Evolutionary conservation across 2,113 vertebrate genomes (phyloP).

Genomic region (human): GRCh38 chr2:49050001-49050500

Average conservation of each 20-base stretch:
- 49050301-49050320: slow-evolving; percentile 10
- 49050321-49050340: background rate
- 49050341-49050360: background rate
- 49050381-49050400: background rate
- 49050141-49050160: slow-evolving; percentile 53
- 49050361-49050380: background rate
- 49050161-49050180: slow-evolving; percentile 50
- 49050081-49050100: slow-evolving; percentile 56
- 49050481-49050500: background rate
- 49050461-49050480: background rate
- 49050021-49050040: slow-evolving; percentile 39
- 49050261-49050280: background rate
- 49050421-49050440: background rate
- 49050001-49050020: slow-evolving; percentile 64
- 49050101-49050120: slow-evolving; percentile 62
- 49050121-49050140: slow-evolving; percentile 61
- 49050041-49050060: slow-evolving; percentile 59
- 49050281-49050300: background rate
- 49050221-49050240: slow-evolving; percentile 58
- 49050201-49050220: slow-evolving; percentile 25
- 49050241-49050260: background rate
- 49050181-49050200: slow-evolving; percentile 56
- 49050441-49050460: background rate
- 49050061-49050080: slow-evolving; percentile 60
- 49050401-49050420: background rate